Evolutionary conservation across 2,113 vertebrate genomes (phyloP), one percentile per base, ranked within the genome.

Genomic region (Podarcis muralis): DNA sequence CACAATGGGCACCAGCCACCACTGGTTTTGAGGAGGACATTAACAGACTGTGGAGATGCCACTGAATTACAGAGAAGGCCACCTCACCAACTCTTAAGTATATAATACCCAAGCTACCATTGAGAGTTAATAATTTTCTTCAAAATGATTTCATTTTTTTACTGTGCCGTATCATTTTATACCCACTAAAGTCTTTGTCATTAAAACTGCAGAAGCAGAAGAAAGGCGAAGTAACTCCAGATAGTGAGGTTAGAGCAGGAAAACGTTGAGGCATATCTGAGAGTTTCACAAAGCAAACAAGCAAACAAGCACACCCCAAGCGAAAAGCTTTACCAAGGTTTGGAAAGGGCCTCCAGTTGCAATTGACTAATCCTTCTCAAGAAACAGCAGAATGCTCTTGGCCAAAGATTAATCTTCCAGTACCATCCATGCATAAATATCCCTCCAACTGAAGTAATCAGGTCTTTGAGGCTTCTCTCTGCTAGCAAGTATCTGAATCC

Each of bases 331-430:
- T 93, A 89, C 72, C 77, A 77, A 90, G 57, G 91, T 92, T 85
- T 74, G 91, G 91, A 88, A 92, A 77, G 85, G 88, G 43, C 0
- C 1, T 92, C 83, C 74, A 32, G 85, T 93, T 94, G 85, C 94
- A 96, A 91, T 90, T 88, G 93, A 83, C 91, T 95, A 93, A 95
- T 95, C 95, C 95, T 93, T 92, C 89, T 83, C 84, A 94, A 90
- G 81, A 93, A 94, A 92, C 86, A 90, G 88, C 93, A 91, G 87
- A 87, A 80, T 0, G 78, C 90, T 95, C 90, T 93, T 91, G 92
- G 95, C 93, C 91, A 92, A 89, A 95, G 95, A 96, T 90, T 91
- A 95, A 93, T 96, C 91, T 94, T 92, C 5, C 7, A 12, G 84
- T 95, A 93, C 91, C 88, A 91, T 94, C 93, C 88, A 88, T 81